Base-by-base conservation (phyloP, 2,797 vertebrate genomes). In the Melanogrammus aeglefinus region DNA sequence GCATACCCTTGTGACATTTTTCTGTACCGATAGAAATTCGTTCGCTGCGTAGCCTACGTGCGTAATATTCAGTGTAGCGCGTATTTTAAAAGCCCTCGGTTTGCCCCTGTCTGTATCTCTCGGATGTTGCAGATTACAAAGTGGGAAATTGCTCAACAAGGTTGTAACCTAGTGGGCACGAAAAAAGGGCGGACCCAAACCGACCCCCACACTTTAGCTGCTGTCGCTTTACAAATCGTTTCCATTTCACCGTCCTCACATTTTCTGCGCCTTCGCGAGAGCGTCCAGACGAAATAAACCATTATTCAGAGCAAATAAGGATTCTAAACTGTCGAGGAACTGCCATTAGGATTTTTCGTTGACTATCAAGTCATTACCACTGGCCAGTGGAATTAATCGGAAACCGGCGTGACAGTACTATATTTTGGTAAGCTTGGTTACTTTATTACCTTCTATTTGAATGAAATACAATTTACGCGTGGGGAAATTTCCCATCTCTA, bases 111-210 rank as follows among this genome's bases (percentile, higher is more conserved):
- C 24, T 10, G 63, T 27, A 1, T 14, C 4, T 27, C 7, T 66
- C 57, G n/a, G n/a, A 7, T 27, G 4, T 24, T 66, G 57, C 27
- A 16, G 21, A 75, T 47, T 18, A 31, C 16, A 29, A 33, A 31
- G 51, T 74, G 35, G n/a, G 63, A 35, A 76, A 71, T n/a, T 44
- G 14, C 74, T 21, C 31, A 14, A 31, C 5, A 27, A 71, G 69
- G 69, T 14, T 10, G 66, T 10, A 31, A 3, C 35, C 31, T 18
- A 16, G 29, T 29, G 79, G 69, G 47, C 31, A 76, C 63, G 72
- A 51, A 27, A 88, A 77, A 92, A n/a, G n/a, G 92, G 92, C 91
- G 92, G 92, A 82, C 79, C 88, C 38, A 80, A 76, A 0, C 73
- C 89, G 87, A 92, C 91, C 91, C 91, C 91, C 75, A 76, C 70